Percentiles rank a stretch among this genome's conserved stretches.
Evolutionary conservation across 2,888 invertebrate species (phyloP).

Genomic region (Phrixothrix hirtus): DNA sequence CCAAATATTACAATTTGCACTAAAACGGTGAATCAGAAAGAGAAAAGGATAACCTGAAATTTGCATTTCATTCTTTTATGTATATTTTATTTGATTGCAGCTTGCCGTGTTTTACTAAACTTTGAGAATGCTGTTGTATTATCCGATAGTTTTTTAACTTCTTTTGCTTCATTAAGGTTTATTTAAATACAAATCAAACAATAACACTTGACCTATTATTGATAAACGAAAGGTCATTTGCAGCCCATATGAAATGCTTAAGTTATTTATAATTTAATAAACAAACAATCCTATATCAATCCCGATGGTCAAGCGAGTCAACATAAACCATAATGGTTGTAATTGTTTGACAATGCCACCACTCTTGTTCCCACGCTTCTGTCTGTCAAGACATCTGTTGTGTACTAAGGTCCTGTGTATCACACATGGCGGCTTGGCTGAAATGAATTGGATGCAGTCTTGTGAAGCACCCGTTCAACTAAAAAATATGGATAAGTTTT

Average conservation of each 20-base stretch:
- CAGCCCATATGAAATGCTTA: slow-evolving; percentile 3
- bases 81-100: no score
- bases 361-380: slow-evolving; percentile 44
- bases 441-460: slow-evolving; percentile 9
- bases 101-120: no score
- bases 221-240: background rate
- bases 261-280: slow-evolving; percentile 26
- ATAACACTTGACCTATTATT: background rate
- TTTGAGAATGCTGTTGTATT: no score
- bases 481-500: slow-evolving; percentile 5
- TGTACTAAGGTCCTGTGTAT: slow-evolving; percentile 35
- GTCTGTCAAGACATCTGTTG: slow-evolving; percentile 41
- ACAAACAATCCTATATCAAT: slow-evolving; percentile 36
- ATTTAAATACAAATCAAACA: no score
- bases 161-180: no score
- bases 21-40: no score
- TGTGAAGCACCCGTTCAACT: background rate
- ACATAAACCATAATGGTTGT: slow-evolving; percentile 39
- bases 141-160: no score
- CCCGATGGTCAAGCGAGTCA: slow-evolving; percentile 33
- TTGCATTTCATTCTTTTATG: no score
- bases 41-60: background rate
- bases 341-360: slow-evolving; percentile 47
- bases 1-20: no score
- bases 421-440: slow-evolving; percentile 22